Evolutionary conservation across 2,113 vertebrate genomes (phyloP).

Genomic region (Myotis brandtii): DNA sequence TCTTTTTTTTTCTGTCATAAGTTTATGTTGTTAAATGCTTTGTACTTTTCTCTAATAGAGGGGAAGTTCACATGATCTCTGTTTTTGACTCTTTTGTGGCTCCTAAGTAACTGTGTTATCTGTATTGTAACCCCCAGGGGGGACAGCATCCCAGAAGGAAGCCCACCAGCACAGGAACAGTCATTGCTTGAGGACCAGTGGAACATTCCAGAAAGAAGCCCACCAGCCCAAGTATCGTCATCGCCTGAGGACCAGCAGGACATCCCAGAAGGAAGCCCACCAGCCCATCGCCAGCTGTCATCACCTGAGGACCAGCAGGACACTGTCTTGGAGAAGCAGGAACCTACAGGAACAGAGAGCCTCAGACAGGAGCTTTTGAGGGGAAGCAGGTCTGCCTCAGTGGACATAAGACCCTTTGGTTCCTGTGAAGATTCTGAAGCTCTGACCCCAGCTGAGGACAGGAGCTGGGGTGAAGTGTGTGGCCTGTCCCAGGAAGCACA

Average conservation of each 20-base stretch:
- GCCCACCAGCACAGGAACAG: constrained; percentile 56
- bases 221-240: constrained; percentile 37
- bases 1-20: not conserved
- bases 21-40: not conserved
- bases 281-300: not conserved
- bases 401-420: not conserved
- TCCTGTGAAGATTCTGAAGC: not conserved
- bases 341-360: not conserved
- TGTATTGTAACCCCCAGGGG: constrained; percentile 64
- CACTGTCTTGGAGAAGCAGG: not conserved
- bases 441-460: not conserved
- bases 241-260: not conserved
- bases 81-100: not conserved
- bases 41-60: not conserved
- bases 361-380: not conserved
- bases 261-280: not conserved
- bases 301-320: not conserved
- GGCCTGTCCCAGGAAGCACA: not conserved
- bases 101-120: not conserved
- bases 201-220: not conserved
- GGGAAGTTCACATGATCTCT: not conserved
- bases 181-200: not conserved
- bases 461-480: fast-evolving
- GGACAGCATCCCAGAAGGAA: constrained; percentile 40
- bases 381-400: not conserved